A percentile compares a stretch with the other conserved stretches of the same genome.
These are phyloP conservation scores for Amblyjoppa fuscipennis DNA, from an alignment of 2,888 invertebrate species.

Conservation along the genomic window DNA sequence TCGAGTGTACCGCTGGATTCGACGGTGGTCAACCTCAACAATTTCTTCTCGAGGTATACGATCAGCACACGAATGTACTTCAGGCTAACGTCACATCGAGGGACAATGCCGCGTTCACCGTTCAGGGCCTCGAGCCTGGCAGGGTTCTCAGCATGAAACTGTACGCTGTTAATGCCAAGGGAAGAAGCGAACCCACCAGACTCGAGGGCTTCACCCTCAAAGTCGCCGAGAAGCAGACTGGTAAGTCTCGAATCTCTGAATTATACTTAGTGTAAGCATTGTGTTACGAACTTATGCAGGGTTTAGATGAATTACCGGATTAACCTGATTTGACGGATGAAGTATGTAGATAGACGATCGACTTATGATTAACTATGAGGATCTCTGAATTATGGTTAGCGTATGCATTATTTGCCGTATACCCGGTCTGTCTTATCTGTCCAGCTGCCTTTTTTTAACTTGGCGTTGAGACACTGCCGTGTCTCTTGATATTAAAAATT, in stretches of 20 bases:
- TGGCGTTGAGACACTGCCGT: too few relatives aligned
- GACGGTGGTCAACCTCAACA: constrained; percentile 92
- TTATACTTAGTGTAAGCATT: background rate
- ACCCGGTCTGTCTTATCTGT: too few relatives aligned
- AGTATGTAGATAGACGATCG: background rate
- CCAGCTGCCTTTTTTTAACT: too few relatives aligned
- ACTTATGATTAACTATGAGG: background rate
- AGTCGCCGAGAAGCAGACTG: constrained; percentile 92
- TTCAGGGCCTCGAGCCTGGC: constrained; percentile 92
- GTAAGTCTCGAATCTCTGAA: constrained; percentile 85
- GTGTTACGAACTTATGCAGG: background rate
- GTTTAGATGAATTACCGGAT: background rate
- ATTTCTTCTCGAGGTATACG: constrained; percentile 91
- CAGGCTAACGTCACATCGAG: constrained; percentile 90
- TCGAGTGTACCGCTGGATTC: constrained; percentile 91
- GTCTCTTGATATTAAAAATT: background rate
- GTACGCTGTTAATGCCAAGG: constrained; percentile 94
- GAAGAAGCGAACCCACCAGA: constrained; percentile 90
- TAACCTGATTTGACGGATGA: background rate
- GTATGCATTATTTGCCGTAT: background rate
- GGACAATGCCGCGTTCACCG: constrained; percentile 90
- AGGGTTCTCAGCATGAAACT: constrained; percentile 92
- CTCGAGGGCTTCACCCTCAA: constrained; percentile 91
- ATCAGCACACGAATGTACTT: constrained; percentile 88
- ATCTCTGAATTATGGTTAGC: too few relatives aligned